Evolutionary conservation across 2,797 vertebrate species (phyloP).

Genomic region (Enteromius anoplus): DNA sequence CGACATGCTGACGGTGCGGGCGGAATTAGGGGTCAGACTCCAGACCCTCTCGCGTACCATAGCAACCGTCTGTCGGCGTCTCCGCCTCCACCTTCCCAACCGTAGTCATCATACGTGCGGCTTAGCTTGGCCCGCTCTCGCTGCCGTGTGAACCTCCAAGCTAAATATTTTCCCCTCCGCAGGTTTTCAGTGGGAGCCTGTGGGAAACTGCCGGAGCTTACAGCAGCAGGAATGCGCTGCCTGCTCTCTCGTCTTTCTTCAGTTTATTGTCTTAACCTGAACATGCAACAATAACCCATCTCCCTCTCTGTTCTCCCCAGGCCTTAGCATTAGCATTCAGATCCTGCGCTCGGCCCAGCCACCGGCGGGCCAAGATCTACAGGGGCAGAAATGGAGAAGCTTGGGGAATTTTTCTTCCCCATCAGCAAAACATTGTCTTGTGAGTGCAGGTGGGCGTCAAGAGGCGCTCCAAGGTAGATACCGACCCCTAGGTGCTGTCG

Average conservation of each 20-base stretch:
- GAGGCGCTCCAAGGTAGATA: conserved; percentile 54
- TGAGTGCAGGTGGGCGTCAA: conserved; percentile 65
- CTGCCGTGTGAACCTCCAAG: conserved; percentile 68
- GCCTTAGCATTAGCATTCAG: conserved; percentile 55
- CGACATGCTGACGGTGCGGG: conserved; percentile 44
- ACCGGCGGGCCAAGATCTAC: conserved; percentile 56
- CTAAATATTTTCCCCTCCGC: conserved; percentile 76
- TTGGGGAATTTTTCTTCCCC: conserved; percentile 57
- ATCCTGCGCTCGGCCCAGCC: conserved; percentile 30
- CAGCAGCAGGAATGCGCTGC: conserved; percentile 62
- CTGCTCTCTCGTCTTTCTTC: conserved; percentile 56
- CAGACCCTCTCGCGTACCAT: conserved; percentile 28
- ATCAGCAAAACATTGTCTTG: conserved; percentile 67
- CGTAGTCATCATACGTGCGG: conserved; percentile 57
- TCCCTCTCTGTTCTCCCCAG: conserved; percentile 54
- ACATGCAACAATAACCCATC: conserved; percentile 56
- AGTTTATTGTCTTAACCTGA: conserved; percentile 68
- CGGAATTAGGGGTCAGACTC: conserved; percentile 50
- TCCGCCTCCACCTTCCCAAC: conserved; percentile 42
- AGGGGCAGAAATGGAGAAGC: conserved; percentile 59
- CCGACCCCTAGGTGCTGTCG: conserved; percentile 21
- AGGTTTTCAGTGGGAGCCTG: conserved; percentile 74
- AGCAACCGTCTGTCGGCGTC: conserved; percentile 34
- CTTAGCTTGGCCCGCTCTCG: conserved; percentile 60
- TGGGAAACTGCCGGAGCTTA: conserved; percentile 71